Evolutionary conservation across 2,797 vertebrate species (phyloP).

Genomic region (Enteromius fasciolatus): DNA sequence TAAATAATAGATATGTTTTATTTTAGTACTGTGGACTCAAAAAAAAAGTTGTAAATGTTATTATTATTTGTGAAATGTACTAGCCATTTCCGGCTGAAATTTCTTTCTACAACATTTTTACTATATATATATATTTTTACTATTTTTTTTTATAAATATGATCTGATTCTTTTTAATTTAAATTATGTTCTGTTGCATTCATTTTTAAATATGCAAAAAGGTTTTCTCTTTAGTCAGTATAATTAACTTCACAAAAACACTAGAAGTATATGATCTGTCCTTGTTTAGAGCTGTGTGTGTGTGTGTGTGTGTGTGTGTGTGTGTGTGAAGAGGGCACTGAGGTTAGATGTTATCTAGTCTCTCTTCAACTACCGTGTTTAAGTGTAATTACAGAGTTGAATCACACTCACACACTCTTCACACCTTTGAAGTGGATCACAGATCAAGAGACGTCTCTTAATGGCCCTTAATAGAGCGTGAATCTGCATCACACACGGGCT

Average conservation of each 20-base stretch:
- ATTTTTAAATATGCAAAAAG: background rate
- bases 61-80: background rate
- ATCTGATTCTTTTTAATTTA: background rate
- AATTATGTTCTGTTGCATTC: background rate
- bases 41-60: background rate
- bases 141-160: background rate
- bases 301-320: background rate
- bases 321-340: slow-evolving; percentile 21
- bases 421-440: slow-evolving; percentile 55
- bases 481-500: slow-evolving; percentile 16
- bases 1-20: background rate
- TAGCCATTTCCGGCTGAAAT: background rate
- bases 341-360: slow-evolving; percentile 74
- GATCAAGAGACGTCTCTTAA: slow-evolving; percentile 33
- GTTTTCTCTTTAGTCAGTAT: background rate
- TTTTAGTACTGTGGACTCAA: background rate
- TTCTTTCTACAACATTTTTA: background rate
- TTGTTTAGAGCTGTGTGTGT: slow-evolving; percentile 6
- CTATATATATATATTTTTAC: background rate
- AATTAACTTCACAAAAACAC: background rate
- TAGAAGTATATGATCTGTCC: background rate
- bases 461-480: background rate
- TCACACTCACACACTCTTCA: slow-evolving; percentile 26
- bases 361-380: slow-evolving; percentile 71
- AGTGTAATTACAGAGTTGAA: slow-evolving; percentile 74